A percentile compares a stretch with the other conserved stretches of the same genome.
These are phyloP conservation scores for Pocillopora damicornis DNA, from an alignment of 64 coral and sea anemone species.

Conservation along the genomic window DNA sequence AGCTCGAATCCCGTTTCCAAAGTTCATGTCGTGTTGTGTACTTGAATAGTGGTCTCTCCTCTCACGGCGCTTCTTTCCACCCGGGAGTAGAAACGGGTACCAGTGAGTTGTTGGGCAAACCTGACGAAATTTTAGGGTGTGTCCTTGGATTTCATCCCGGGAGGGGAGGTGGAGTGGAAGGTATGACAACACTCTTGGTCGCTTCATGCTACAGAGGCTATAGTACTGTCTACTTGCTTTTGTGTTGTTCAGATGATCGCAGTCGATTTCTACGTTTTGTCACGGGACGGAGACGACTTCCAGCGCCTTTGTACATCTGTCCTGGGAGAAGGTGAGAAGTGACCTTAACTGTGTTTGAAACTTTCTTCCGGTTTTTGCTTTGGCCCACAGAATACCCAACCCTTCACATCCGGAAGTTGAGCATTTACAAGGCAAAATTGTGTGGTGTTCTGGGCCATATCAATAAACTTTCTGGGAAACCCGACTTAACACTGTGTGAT, in stretches of 20 bases:
- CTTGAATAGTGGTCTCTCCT: too few relatives aligned
- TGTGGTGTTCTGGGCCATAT: neutral
- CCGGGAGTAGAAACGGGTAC: too few relatives aligned
- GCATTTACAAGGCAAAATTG: neutral
- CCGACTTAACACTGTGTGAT: neutral
- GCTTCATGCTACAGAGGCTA: neutral
- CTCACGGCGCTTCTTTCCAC: too few relatives aligned
- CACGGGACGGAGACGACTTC: constrained; percentile 86
- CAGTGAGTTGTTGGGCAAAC: too few relatives aligned
- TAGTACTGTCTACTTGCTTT: neutral
- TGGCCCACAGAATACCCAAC: too few relatives aligned
- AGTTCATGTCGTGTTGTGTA: too few relatives aligned
- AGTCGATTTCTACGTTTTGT: constrained; percentile 98
- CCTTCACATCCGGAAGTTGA: too few relatives aligned
- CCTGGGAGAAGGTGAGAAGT: constrained; percentile 64
- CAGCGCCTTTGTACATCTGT: constrained; percentile 80
- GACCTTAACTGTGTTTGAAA: neutral
- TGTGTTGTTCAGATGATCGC: constrained; percentile 73
- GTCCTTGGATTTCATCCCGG: neutral
- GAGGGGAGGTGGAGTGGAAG: neutral
- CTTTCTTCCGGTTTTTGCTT: too few relatives aligned
- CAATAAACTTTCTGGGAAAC: neutral
- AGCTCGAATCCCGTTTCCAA: too few relatives aligned
- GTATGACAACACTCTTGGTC: too few relatives aligned
- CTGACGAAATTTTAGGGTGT: too few relatives aligned